Evolutionary conservation across 2,888 invertebrate species (phyloP), one percentile per base, ranked within the genome.

Genomic region (Ichneumoninae sp.): DNA sequence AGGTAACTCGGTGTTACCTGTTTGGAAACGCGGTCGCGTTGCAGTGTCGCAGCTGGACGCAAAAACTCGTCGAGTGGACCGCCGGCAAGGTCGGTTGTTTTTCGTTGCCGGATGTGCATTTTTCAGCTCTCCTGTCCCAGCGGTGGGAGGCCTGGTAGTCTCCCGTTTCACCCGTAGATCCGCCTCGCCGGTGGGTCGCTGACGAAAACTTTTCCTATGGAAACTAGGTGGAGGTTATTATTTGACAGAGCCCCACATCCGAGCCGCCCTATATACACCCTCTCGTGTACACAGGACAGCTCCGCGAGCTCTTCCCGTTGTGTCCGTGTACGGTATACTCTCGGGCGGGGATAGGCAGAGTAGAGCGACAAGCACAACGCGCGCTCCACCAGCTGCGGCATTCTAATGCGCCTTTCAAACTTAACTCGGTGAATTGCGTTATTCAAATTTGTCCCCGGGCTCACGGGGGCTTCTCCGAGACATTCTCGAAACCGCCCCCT

Each of bases 361-460:
- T 26, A 30, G n/a, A 65, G 40, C 76, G 66, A 66, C 66, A 66
- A 65, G 44, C 52, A 44, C 52, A 47, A 47, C 44, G 44, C 78
- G 71, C 73, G 70, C 79, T 66, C 80, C 82, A 76, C 80, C 89
- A 88, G 88, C 90, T 90, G 88, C 85, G 85, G 85, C 88, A 88
- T 89, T 89, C 87, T 88, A 89, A 89, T 88, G 88, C 85, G 86
- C 89, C 91, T 89, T 89, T 88, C 85, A 83, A 91, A 90, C 89
- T 91, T 88, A 89, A 90, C 89, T 88, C 87, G 86, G 86, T 86
- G 89, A 92, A 92, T 90, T 86, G 90, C 89, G 89, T 91, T 91
- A 92, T 92, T 92, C 90, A 90, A 90, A 91, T 89, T 90, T 83
- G 87, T 77, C 83, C 70, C 85, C 70, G 52, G 73, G 66, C 57